These are phyloP conservation scores for Venturia canescens DNA, from an alignment of 1,140 invertebrate genomes.

Conservation along the genomic window DNA sequence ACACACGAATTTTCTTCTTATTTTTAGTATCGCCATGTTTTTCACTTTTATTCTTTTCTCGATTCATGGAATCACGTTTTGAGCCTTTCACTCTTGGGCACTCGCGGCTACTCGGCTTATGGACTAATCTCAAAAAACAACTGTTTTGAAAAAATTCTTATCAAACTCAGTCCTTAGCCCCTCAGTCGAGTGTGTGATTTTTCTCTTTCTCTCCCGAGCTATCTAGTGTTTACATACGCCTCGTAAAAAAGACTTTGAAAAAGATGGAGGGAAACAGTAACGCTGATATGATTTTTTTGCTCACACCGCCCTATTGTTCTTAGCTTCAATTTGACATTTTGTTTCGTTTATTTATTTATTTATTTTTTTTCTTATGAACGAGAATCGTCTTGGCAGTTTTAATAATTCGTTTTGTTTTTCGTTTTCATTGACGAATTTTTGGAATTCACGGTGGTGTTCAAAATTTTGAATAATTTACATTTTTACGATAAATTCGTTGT, in stretches of 20 bases:
- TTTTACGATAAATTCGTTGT: no score
- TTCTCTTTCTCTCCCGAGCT: background rate
- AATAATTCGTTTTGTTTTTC: conserved; percentile 36
- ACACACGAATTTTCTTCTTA: conserved; percentile 39
- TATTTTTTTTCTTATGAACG: conserved; percentile 2
- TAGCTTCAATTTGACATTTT: background rate
- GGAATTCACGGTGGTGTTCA: no score
- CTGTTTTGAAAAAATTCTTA: conserved; percentile 29
- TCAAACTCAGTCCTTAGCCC: conserved; percentile 20
- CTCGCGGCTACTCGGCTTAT: background rate
- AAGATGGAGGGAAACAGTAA: conserved; percentile 8
- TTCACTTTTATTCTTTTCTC: background rate
- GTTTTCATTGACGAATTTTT: conserved; percentile 45
- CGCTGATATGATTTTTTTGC: conserved; percentile 15
- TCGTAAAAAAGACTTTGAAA: conserved; percentile 34
- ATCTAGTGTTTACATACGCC: background rate
- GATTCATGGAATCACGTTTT: conserved; percentile 3
- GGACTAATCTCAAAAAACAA: background rate
- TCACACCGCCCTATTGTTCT: background rate
- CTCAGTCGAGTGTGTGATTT: conserved; percentile 31
- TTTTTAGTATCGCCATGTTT: conserved; percentile 21
- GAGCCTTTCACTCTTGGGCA: background rate
- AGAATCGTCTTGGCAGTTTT: conserved; percentile 60
- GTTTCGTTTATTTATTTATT: conserved; percentile 16
- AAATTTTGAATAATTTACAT: no score